Conservation (phyloP, 1,140 invertebrate species). For the Cyrtorhinus lividipennis region DNA sequence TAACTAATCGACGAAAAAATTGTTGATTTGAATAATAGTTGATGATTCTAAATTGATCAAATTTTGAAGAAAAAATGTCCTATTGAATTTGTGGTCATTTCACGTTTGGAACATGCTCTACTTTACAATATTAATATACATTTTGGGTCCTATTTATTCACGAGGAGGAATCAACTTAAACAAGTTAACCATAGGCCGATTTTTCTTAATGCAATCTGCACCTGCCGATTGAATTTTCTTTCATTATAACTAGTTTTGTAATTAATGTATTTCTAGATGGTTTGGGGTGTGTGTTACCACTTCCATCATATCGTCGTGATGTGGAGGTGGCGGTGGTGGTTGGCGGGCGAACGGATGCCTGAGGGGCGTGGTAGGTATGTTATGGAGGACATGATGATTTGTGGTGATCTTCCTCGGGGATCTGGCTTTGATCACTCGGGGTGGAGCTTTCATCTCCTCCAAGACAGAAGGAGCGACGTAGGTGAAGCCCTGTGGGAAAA, state of each 20-base stretch:
- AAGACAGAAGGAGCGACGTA: constrained; percentile 94
- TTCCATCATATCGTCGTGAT: constrained; percentile 17
- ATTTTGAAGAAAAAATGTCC: no score
- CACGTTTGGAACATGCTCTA: no score
- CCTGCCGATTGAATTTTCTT: constrained; percentile 15
- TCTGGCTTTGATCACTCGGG: constrained; percentile 50
- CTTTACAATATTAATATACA: no score
- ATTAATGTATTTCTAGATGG: constrained; percentile 13
- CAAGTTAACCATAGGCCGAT: constrained; percentile 15
- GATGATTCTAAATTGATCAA: no score
- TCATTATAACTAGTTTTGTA: constrained; percentile 2
- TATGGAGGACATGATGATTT: neutral
- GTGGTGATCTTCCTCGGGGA: constrained; percentile 47
- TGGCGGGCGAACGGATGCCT: no score
- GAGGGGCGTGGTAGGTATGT: neutral
- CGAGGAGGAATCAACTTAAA: no score
- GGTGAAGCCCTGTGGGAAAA: constrained; percentile 69
- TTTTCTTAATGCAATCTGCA: constrained; percentile 16
- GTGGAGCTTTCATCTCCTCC: constrained; percentile 72
- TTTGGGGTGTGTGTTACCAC: constrained; percentile 10
- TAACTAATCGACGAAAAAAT: no score
- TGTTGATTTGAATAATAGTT: no score
- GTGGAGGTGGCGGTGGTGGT: neutral
- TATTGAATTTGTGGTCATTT: no score
- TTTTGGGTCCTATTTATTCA: no score